Conservation (phyloP, 2,888 invertebrate species). For the Brachylomia viminalis region DNA sequence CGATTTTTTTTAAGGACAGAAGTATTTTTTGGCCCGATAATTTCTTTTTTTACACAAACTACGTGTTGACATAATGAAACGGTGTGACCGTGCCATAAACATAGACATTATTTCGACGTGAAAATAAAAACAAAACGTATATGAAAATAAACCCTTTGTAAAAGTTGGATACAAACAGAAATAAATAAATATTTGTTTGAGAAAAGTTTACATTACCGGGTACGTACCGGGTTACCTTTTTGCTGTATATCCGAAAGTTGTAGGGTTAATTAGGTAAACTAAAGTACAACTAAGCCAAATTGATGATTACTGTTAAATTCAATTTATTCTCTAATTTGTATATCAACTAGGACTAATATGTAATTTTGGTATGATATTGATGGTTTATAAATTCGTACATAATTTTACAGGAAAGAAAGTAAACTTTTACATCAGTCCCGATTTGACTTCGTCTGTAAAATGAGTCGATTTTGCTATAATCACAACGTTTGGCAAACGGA, state of each 20-base stretch:
- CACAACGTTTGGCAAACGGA: neutral
- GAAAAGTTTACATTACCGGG: constrained; percentile 18
- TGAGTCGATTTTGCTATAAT: neutral
- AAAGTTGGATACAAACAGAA: neutral
- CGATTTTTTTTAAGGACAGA: neutral
- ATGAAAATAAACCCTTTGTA: neutral
- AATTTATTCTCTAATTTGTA: neutral
- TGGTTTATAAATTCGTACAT: too few relatives aligned
- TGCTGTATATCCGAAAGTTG: constrained; percentile 19
- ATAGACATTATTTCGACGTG: neutral
- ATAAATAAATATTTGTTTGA: constrained; percentile 43
- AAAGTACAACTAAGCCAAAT: neutral
- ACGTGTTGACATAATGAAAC: neutral
- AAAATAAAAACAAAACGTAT: constrained; percentile 3
- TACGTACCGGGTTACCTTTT: neutral
- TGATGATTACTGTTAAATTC: neutral
- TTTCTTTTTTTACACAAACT: neutral
- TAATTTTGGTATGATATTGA: too few relatives aligned
- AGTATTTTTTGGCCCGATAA: neutral
- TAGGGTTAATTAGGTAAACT: constrained; percentile 5
- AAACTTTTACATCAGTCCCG: neutral
- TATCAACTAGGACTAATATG: neutral
- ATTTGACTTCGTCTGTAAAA: neutral
- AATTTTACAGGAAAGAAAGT: too few relatives aligned
- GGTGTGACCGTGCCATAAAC: neutral